phyloP scores from a whole-genome alignment of 1,140 invertebrate species.

The Galendromus occidentalis region DNA sequence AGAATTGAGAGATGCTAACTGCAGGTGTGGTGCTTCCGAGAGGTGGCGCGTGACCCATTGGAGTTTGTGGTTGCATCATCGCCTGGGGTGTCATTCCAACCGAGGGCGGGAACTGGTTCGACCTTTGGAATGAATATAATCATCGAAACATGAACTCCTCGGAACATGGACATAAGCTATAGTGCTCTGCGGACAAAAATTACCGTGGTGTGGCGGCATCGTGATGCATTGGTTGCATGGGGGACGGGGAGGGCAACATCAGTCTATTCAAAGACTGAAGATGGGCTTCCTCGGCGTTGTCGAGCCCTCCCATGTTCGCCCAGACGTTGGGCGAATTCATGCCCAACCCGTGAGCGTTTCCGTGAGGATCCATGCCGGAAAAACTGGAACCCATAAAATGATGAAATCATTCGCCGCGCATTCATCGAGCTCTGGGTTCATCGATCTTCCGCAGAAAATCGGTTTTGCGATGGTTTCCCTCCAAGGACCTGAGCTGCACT shows the following conservation, averaged over 20 bases:
- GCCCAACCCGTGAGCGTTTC: background rate
- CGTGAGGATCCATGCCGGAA: background rate
- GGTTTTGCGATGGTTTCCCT: too few relatives aligned
- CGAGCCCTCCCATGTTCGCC: background rate
- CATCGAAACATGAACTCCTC: background rate
- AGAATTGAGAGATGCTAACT: background rate
- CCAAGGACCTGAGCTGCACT: too few relatives aligned
- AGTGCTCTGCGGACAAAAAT: background rate
- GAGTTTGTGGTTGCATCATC: constrained; percentile 66
- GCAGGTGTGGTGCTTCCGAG: constrained; percentile 12
- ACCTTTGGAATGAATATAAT: constrained; percentile 12
- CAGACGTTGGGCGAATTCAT: background rate
- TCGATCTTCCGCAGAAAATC: too few relatives aligned
- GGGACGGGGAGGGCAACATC: constrained; percentile 19
- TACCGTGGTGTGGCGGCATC: constrained; percentile 11
- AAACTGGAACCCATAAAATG: background rate
- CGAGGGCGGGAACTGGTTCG: constrained; percentile 14
- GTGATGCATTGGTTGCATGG: constrained; percentile 19
- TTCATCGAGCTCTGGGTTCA: too few relatives aligned
- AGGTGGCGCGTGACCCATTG: constrained; percentile 35
- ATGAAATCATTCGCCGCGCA: too few relatives aligned
- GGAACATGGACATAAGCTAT: too few relatives aligned
- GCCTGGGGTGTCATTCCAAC: constrained; percentile 39
- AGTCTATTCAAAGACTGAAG: constrained; percentile 19
- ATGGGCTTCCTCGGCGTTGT: constrained; percentile 20